Percentiles rank a stretch among this genome's conserved stretches.
Evolutionary conservation across 2,888 invertebrate genomes (phyloP).

Genomic region (Aelia acuminata): DNA sequence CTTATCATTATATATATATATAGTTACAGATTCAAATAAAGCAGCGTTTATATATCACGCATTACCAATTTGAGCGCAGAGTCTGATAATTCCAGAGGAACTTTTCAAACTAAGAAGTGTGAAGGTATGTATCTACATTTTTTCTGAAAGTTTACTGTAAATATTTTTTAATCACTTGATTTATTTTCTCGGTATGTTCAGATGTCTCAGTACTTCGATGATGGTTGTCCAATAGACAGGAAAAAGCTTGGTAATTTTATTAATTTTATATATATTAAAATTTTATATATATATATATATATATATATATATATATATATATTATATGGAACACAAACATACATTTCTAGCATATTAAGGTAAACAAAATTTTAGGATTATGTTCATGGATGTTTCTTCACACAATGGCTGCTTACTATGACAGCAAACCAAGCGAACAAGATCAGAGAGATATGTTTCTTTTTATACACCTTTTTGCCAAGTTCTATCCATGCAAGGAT

Average conservation of each 20-base stretch:
- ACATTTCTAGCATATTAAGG: too few species aligned
- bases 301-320: neutral
- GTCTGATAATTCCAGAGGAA: too few species aligned
- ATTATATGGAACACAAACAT: too few species aligned
- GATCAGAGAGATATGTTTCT: conserved; percentile 83
- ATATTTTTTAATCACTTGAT: too few species aligned
- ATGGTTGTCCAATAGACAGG: conserved; percentile 84
- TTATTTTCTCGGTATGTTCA: neutral
- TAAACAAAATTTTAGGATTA: conserved; percentile 72
- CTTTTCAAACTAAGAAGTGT: too few species aligned
- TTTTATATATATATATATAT: neutral
- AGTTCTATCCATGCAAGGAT: conserved; percentile 92
- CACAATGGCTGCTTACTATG: conserved; percentile 96
- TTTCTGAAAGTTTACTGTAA: too few species aligned
- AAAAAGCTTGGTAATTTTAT: conserved; percentile 70
- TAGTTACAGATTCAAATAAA: too few species aligned
- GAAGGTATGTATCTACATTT: too few species aligned
- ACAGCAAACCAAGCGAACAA: conserved; percentile 81
- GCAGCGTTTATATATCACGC: too few species aligned
- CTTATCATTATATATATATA: too few species aligned
- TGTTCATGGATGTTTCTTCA: conserved; percentile 95
- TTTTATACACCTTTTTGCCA: conserved; percentile 87
- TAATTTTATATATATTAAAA: too few species aligned
- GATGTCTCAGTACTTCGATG: neutral
- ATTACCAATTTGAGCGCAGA: too few species aligned